Evolutionary conservation across 2,797 vertebrate species (phyloP).

Genomic region (Anableps anableps): DNA sequence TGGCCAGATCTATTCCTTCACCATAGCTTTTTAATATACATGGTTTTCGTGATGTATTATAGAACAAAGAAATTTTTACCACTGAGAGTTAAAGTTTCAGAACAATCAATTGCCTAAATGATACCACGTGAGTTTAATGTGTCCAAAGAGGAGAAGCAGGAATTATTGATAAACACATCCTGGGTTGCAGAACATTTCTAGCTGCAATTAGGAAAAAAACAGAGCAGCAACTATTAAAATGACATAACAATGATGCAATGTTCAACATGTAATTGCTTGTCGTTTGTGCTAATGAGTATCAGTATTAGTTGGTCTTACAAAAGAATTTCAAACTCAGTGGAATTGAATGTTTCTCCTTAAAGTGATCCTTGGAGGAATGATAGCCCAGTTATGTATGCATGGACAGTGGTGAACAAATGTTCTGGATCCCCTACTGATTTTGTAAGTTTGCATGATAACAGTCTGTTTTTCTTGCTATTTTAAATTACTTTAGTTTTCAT

Average conservation of each 20-base stretch:
- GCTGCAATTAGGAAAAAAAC: background rate
- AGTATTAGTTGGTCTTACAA: background rate
- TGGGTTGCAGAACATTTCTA: background rate
- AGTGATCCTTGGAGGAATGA: background rate
- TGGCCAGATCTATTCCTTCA: background rate
- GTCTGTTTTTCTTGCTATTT: too few species aligned
- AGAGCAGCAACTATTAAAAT: background rate
- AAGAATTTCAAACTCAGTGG: background rate
- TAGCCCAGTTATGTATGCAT: background rate
- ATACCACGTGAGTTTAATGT: background rate
- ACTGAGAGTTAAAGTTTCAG: background rate
- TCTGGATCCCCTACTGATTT: background rate
- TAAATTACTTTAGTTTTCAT: background rate
- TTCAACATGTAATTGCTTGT: constrained; percentile 1
- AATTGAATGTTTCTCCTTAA: background rate
- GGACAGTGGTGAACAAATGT: background rate
- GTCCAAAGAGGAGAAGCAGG: background rate
- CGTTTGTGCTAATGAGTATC: background rate
- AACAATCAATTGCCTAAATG: background rate
- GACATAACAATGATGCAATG: background rate
- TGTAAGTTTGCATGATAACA: background rate
- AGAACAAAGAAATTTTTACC: background rate
- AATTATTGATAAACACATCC: background rate
- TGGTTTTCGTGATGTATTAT: background rate
- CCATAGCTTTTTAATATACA: background rate